A percentile compares a stretch with the other conserved stretches of the same genome.
Evolutionary conservation across 2,113 vertebrate genomes (phyloP).

Genomic region (Mastomys natalensis): DNA sequence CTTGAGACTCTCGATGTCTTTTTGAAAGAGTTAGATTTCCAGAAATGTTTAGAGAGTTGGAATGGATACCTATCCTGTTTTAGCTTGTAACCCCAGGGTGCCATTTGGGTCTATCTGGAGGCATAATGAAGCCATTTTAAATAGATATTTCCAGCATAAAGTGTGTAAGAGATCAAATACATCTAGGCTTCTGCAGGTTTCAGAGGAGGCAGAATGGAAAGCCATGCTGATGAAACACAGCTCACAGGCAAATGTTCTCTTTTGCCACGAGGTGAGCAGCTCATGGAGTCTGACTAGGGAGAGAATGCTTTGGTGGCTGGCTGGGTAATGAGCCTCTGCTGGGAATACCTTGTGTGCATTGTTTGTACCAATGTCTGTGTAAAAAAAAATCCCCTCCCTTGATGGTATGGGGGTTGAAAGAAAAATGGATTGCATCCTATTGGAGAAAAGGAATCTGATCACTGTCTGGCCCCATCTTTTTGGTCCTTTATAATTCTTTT

Average conservation of each 20-base stretch:
- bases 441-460: conserved; percentile 73
- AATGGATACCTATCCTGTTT: neutral
- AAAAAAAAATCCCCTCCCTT: conserved; percentile 64
- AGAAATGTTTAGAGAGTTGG: conserved; percentile 18
- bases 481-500: conserved; percentile 70
- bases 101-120: conserved; percentile 57
- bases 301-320: conserved; percentile 58
- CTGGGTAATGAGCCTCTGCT: conserved; percentile 77
- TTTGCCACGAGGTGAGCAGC: conserved; percentile 46
- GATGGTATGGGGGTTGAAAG: conserved; percentile 67
- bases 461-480: conserved; percentile 35
- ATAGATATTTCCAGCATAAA: conserved; percentile 76
- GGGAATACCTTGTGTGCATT: conserved; percentile 65
- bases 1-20: neutral
- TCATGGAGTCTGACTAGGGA: neutral
- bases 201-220: conserved; percentile 61
- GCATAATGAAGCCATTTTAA: conserved; percentile 74
- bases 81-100: conserved; percentile 25
- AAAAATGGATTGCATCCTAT: conserved; percentile 57
- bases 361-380: conserved; percentile 69
- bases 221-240: conserved; percentile 69
- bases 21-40: neutral
- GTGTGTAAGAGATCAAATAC: conserved; percentile 76
- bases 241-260: conserved; percentile 57
- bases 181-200: conserved; percentile 58